Conservation (phyloP, 2,113 vertebrate genomes). For the Nothocercus julius region DNA sequence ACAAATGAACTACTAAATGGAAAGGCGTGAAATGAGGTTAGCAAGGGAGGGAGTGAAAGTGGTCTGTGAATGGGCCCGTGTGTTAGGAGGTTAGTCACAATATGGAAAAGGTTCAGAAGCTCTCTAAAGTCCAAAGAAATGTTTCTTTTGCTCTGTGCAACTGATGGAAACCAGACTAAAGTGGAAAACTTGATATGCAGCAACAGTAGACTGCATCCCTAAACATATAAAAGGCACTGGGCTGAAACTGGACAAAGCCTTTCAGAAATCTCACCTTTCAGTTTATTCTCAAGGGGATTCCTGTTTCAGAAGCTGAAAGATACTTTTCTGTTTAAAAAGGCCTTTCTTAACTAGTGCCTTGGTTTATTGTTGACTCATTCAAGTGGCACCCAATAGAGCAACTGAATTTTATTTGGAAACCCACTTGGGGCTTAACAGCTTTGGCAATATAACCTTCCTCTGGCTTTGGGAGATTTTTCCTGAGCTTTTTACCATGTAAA, state of each 20-base stretch:
- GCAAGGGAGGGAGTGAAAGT: neutral
- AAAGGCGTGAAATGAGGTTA: neutral
- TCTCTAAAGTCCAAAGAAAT: slow-evolving; percentile 26
- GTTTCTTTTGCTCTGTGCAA: slow-evolving; percentile 30
- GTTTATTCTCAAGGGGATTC: slow-evolving; percentile 53
- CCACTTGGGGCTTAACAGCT: slow-evolving; percentile 46
- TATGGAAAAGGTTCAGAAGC: slow-evolving; percentile 24
- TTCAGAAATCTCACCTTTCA: slow-evolving; percentile 67
- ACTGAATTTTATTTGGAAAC: slow-evolving; percentile 64
- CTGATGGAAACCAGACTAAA: slow-evolving; percentile 47
- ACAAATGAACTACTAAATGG: neutral
- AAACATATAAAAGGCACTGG: slow-evolving; percentile 42
- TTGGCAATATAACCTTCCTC: slow-evolving; percentile 54
- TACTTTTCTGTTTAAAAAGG: slow-evolving; percentile 62
- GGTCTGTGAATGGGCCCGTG: slow-evolving; percentile 13
- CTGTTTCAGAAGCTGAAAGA: slow-evolving; percentile 59
- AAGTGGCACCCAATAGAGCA: slow-evolving; percentile 61
- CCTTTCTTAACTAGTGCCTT: slow-evolving; percentile 37
- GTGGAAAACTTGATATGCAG: slow-evolving; percentile 52
- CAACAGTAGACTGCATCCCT: slow-evolving; percentile 56
- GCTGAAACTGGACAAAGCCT: slow-evolving; percentile 61
- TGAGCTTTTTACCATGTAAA: slow-evolving; percentile 61
- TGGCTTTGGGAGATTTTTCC: slow-evolving; percentile 54
- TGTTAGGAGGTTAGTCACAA: slow-evolving; percentile 17
- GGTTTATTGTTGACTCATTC: slow-evolving; percentile 69